Evolutionary conservation across 2,888 invertebrate genomes (phyloP), one percentile per base, ranked within the genome.

Genomic region (Eupithecia tripunctaria): DNA sequence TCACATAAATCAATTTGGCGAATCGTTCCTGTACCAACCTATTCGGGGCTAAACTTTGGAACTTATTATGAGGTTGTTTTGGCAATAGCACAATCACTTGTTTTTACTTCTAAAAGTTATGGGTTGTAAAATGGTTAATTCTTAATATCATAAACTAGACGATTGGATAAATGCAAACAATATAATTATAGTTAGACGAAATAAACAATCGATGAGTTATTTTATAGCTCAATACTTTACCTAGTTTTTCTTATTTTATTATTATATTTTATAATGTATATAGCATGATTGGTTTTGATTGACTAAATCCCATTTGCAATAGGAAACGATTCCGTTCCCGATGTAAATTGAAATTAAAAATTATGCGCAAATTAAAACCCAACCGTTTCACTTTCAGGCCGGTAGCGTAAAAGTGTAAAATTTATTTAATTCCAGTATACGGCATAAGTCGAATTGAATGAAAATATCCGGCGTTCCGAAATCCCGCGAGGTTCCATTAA

Each of bases 401-500:
- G 78, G 77, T 82, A 82, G 51, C 60, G 85, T 84, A 84, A 86
- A 68, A 73, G 59, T 71, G 84, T 84, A 82, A 86, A 88, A 88
- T 85, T 84, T 87, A 85, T 88, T 86, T 84, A 88, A 89, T 88
- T 86, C 84, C 81, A 84, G 76, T 83, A 83, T 81, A 51, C 51
- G 87, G 83, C 88, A 91, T 91, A 90, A 91, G 86, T 80, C 77
- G 89, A 87, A 90, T 92, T 89, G 89, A 86, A 88, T 86, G 88
- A 91, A 91, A 91, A 91, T 92, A 90, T 92, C 89, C 89, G 83
- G 82, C 86, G 85, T 85, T 88, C 88, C 84, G 78, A 89, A 89
- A 87, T 84, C 89, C 89, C 86, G 80, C 88, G 85, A 87, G 85
- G 85, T 84, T 87, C 89, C 93, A 94, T 94, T 92, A 93, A 94